Evolutionary conservation across 1,140 invertebrate species (phyloP), one percentile per base, ranked within the genome.

Genomic region (Mycetomoellerius zeteki): DNA sequence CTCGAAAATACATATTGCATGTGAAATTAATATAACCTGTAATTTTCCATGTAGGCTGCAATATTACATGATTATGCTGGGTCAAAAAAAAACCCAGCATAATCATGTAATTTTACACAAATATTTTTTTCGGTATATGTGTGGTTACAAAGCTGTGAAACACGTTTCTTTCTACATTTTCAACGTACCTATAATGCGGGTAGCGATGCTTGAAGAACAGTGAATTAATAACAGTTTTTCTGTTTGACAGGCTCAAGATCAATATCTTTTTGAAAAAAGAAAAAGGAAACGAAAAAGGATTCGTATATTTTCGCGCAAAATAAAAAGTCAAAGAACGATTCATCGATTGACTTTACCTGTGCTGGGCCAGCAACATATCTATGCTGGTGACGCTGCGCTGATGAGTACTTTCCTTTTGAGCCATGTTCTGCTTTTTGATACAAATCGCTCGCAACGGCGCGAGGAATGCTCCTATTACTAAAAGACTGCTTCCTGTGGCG

Each of bases 401-500:
- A 93, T 95, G 94, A 67, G 94, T 93, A 16, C 92, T 92, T 56
- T 94, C 94, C 84, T 94, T 94, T 71, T 94, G 94, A 3, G 88
- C 91, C 24, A 92, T 91, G 64, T 90, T 93, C 87, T 94, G 93
- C 52, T 82, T 93, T 58, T 92, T 94, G 90, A 95, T 94, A 78
- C 94, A 94, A 1, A 95, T 69, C n/a, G 93, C 91, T 91, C 94
- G 92, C 12, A 95, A 73, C 0, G 93, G 93, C 47, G 93, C 92
- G 16, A 95, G 88, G 16, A 95, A 87, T 10, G 93, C 90, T 12
- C 94, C 94, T 16, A 93, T 69, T 1, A 92, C 73, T 6, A 97
- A 95, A 8, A 97, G 95, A 16, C 96, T 95, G 24, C 95, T 96
- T 3, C 97, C 97, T 2, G 96, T 96, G 6, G 96, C 97, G 91